phyloP scores from a whole-genome alignment of 2,888 invertebrate genomes.

The Rotaria macrura region DNA sequence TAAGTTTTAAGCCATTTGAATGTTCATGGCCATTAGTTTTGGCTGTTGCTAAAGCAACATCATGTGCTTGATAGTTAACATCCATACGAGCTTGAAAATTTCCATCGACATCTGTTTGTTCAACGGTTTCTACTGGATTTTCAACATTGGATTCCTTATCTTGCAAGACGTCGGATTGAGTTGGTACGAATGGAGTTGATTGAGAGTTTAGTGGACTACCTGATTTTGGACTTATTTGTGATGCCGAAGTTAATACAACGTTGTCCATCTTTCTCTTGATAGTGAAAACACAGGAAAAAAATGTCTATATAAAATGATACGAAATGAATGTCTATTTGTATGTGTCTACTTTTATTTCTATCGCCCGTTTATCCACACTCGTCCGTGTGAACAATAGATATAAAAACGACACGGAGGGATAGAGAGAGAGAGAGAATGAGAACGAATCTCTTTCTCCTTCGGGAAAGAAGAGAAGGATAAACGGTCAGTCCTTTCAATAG shows the following conservation, averaged over 20 bases:
- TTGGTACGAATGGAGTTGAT: not conserved
- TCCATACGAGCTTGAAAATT: not conserved
- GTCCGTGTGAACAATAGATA: not conserved
- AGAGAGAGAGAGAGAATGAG: not conserved
- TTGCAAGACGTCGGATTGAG: not conserved
- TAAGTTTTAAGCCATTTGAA: not conserved
- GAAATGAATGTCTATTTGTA: not conserved
- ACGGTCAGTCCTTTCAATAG: not conserved
- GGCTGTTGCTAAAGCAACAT: not conserved
- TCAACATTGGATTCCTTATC: not conserved
- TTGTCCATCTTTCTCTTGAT: not conserved
- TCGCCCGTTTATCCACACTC: not conserved
- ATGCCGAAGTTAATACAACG: not conserved
- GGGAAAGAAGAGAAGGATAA: not conserved
- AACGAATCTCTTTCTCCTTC: conserved; percentile 11
- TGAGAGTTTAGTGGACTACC: not conserved
- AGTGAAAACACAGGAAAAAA: not conserved
- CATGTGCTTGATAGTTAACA: not conserved
- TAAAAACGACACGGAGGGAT: not conserved
- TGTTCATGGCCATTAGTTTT: not conserved
- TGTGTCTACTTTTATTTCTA: not conserved
- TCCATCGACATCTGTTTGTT: not conserved
- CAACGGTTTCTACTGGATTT: not conserved
- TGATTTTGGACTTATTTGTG: not conserved
- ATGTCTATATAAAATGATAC: not conserved